These are phyloP conservation scores for Cynaeus angustus DNA, from an alignment of 2,888 invertebrate genomes.

Conservation along the genomic window DNA sequence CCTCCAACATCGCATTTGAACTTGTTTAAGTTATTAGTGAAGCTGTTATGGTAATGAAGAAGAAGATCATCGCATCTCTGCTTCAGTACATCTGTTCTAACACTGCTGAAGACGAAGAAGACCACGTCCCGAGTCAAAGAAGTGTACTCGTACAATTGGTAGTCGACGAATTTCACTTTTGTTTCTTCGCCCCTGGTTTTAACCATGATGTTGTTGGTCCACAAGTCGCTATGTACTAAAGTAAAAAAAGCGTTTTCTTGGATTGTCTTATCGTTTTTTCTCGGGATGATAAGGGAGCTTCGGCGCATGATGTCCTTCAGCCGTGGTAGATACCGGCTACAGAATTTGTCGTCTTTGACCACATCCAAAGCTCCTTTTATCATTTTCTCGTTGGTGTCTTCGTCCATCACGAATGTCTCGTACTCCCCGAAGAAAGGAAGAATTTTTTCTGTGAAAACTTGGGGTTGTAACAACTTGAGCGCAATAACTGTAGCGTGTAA, in stretches of 20 bases:
- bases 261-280: slow-evolving; percentile 12
- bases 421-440: slow-evolving; percentile 24
- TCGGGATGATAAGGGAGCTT: background rate
- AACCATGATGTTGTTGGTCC: slow-evolving; percentile 36
- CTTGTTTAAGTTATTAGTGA: slow-evolving; percentile 10
- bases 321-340: background rate
- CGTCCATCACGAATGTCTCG: slow-evolving; percentile 12
- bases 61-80: slow-evolving; percentile 18
- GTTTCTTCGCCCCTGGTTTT: slow-evolving; percentile 1
- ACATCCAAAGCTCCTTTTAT: slow-evolving; percentile 4
- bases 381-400: slow-evolving; percentile 15
- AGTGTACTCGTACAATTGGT: slow-evolving; percentile 24
- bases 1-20: slow-evolving; percentile 14
- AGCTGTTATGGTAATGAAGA: slow-evolving; percentile 9
- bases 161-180: slow-evolving; percentile 32
- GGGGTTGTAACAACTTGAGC: slow-evolving; percentile 5
- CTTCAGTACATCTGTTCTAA: slow-evolving; percentile 14
- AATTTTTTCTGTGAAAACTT: slow-evolving; percentile 10
- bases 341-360: slow-evolving; percentile 17
- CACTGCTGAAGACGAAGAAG: slow-evolving; percentile 24
- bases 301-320: slow-evolving; percentile 1
- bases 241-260: background rate
- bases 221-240: slow-evolving; percentile 23
- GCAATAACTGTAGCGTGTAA: slow-evolving; percentile 23
- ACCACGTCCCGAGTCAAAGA: slow-evolving; percentile 28